Evolutionary conservation across 2,888 invertebrate genomes (phyloP), one percentile per base, ranked within the genome.

Genomic region (Pelosia muscerda): DNA sequence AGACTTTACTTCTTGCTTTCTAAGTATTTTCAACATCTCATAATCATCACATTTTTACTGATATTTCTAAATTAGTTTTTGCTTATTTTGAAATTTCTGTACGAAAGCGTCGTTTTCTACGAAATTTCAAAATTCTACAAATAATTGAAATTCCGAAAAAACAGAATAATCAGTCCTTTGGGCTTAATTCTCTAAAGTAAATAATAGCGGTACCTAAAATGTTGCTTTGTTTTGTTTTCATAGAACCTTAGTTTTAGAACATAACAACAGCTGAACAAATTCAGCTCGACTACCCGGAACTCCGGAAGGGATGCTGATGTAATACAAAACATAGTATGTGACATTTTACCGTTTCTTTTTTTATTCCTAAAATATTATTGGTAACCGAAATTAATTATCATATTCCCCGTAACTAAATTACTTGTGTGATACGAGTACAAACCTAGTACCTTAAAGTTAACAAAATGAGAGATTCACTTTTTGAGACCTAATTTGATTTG

Each of bases 251-350:
- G 53, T 67, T 69, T 78, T 59, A 68, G 49, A 31, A 56, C 60
- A 70, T 68, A 66, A 70, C 63, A 70, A 76, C 65, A 65, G 57
- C 60, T 60, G 53, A 71, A 71, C 67, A 69, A 78, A 79, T 71
- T 49, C 49, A 53, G 63, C 68, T 69, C 65, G 38, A 69, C 60
- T 60, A 60, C 65, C 34, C 49, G 38, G 38, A 38, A 23, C 58
- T 63, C 34, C 49, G 38, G 38, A 38, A 23, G 34, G 25, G 42
- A n/a, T 11, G 13, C 15, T 68, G 34, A 42, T 34, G 9, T 23
- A 22, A 9, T 31, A 25, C 11, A 58, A 49, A 58, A 59, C 58
- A 28, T 11, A 1, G 65, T 59, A 65, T 9, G 13, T 22, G 15
- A 61, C 13, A 49, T 61, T 61, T 61, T 22, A 25, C n/a, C 13